A percentile compares a stretch with the other conserved stretches of the same genome.
phyloP scores from a whole-genome alignment of 2,888 invertebrate species.

The Podabrus alpinus region DNA sequence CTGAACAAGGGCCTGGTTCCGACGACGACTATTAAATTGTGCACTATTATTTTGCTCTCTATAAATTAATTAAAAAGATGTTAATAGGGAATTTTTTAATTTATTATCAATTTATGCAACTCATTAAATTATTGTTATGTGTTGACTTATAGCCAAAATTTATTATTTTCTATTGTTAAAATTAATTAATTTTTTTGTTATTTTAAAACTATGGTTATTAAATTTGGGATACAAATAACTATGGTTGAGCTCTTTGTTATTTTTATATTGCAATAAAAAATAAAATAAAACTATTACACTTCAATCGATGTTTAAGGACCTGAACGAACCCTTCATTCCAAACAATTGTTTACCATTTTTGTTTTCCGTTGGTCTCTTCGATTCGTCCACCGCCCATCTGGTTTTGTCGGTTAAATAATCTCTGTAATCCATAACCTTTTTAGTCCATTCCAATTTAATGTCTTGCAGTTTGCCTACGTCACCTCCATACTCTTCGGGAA shows the following conservation, averaged over 20 bases:
- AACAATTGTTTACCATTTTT: slow-evolving; percentile 47
- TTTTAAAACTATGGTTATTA: neutral
- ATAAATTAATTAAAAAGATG: neutral
- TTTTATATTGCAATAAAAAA: neutral
- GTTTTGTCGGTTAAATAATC: slow-evolving; percentile 58
- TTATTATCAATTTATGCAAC: neutral
- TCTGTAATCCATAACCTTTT: slow-evolving; percentile 64
- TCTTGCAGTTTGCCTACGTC: slow-evolving; percentile 63
- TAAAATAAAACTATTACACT: neutral
- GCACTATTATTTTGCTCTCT: slow-evolving; percentile 1
- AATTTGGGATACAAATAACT: neutral
- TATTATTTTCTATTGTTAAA: neutral
- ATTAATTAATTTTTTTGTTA: neutral
- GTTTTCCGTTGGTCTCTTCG: slow-evolving; percentile 53
- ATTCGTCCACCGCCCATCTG: slow-evolving; percentile 66
- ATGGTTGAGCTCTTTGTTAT: neutral
- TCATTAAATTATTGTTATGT: neutral
- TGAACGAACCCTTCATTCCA: slow-evolving; percentile 62
- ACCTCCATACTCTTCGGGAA: slow-evolving; percentile 74
- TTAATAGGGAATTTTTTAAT: neutral
- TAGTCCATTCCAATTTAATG: slow-evolving; percentile 66
- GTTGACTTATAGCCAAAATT: neutral
- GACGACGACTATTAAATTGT: slow-evolving; percentile 55
- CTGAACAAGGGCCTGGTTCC: slow-evolving; percentile 55
- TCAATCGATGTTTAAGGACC: slow-evolving; percentile 63